These are phyloP conservation scores for Bombycilla garrulus DNA, from an alignment of 2,113 vertebrate genomes.

Conservation along the genomic window DNA sequence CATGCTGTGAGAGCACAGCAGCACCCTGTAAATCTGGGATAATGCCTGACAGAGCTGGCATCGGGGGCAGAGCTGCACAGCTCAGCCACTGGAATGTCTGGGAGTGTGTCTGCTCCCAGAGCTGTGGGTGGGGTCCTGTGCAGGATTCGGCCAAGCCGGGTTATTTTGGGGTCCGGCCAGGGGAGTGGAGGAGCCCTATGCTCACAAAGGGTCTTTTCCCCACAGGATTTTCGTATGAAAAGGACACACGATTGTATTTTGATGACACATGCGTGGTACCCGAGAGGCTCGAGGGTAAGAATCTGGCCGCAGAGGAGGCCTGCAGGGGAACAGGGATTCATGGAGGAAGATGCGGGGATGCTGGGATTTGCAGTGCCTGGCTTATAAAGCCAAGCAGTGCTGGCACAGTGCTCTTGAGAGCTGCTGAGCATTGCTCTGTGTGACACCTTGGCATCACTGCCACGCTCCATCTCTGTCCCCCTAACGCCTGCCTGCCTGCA, in stretches of 20 bases:
- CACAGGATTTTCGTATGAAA: slow-evolving; percentile 88
- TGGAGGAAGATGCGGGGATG: not conserved
- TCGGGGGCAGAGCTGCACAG: rapidly evolving
- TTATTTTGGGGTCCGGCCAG: not conserved
- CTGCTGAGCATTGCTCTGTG: rapidly evolving
- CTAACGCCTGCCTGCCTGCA: not conserved
- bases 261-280: slow-evolving; percentile 95
- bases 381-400: not conserved
- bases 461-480: not conserved
- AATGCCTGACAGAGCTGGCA: not conserved
- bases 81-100: not conserved
- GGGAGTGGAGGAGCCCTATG: not conserved
- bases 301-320: not conserved
- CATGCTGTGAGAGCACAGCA: rapidly evolving
- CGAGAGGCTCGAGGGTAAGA: slow-evolving; percentile 89
- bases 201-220: not conserved
- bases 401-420: rapidly evolving
- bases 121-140: not conserved
- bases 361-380: not conserved
- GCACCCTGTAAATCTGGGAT: rapidly evolving
- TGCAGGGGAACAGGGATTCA: rapidly evolving
- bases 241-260: slow-evolving; percentile 89
- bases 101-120: rapidly evolving
- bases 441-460: rapidly evolving
- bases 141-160: not conserved